A percentile compares a stretch with the other conserved stretches of the same genome.
These are phyloP conservation scores for Trichomycterus rosablanca DNA, from an alignment of 2,113 vertebrate genomes.

Conservation along the genomic window DNA sequence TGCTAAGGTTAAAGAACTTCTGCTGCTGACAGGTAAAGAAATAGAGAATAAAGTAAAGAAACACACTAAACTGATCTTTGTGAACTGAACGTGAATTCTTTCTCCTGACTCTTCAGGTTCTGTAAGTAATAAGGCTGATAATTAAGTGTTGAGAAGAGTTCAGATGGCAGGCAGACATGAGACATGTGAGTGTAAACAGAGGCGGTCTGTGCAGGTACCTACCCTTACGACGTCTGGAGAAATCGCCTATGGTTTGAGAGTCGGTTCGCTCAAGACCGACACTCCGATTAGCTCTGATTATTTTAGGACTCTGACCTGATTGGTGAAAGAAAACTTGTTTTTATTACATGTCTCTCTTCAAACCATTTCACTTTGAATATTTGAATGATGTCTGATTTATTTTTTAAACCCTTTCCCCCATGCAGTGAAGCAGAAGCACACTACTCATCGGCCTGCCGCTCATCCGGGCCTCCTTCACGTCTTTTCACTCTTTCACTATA, in stretches of 20 bases:
- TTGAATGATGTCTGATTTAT: too few species aligned
- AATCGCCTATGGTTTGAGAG: conserved; percentile 99
- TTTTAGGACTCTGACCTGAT: conserved; percentile 99
- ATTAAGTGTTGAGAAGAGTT: conserved; percentile 6
- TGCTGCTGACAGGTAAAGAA: too few species aligned
- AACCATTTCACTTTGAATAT: conserved; percentile 4
- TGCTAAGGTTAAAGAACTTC: too few species aligned
- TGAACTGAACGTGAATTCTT: too few species aligned
- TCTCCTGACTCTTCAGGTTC: too few species aligned
- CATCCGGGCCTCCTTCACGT: conserved; percentile 11
- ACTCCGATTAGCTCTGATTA: conserved; percentile 92
- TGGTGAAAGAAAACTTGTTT: conserved; percentile 91
- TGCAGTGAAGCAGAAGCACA: conserved; percentile 61
- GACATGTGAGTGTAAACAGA: conserved; percentile 34
- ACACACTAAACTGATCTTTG: too few species aligned
- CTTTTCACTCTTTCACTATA: conserved; percentile 38
- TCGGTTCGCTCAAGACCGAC: conserved; percentile 98
- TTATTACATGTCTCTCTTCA: conserved; percentile 70
- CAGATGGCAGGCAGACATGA: conserved; percentile 8
- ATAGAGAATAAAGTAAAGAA: too few species aligned
- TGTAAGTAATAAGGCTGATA: too few species aligned
- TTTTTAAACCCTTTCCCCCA: too few species aligned
- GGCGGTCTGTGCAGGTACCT: conserved; percentile 80
- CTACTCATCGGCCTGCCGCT: neutral
- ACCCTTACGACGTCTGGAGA: conserved; percentile 95